Evolutionary conservation across 2,888 invertebrate species (phyloP), one percentile per base, ranked within the genome.

Genomic region (Pimpla rufipes): DNA sequence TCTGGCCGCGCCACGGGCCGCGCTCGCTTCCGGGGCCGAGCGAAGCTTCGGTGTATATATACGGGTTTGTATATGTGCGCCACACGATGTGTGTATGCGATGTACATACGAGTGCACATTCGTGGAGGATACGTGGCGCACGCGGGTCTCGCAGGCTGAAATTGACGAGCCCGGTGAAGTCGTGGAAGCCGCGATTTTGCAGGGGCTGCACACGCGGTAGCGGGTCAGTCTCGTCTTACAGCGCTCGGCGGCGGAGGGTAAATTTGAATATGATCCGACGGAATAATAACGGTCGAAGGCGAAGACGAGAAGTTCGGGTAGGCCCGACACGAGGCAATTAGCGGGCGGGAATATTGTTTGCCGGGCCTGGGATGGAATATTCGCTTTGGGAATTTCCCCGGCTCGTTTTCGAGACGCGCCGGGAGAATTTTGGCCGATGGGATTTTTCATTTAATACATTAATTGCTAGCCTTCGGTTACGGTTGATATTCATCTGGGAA

Each of bases 1-100:
- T 55, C 76, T 71, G 68, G 50, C 75, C 74, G 57, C 77, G 50
- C 74, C 64, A 57, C 57, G 70, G 70, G 18, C 59, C 35, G 67
- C 16, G 29, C 29, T 23, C 47, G 16, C 47, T 29, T 42, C 42
- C 23, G 23, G n/a, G 29, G 29, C 23, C 23, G 23, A 21, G 40
- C 42, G 18, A 35, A 59, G 35, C 16, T 45, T 59, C 13, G 16
- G 18, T 55, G 21, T 21, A 55, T 50, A 67, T 23, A 47, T 29
- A 50, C 35, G 29, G 8, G 13, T 16, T 6, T n/a, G 47, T n/a
- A n/a, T n/a, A n/a, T 47, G 2, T 47, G 5, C 16, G 7, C n/a
- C n/a, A n/a, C n/a, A n/a, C n/a, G n/a, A 7, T 16, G 5, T 3
- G 47, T 47, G 2, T 47, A 4, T 47, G n/a, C n/a, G n/a, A 10